Percentiles rank a stretch among this genome's conserved stretches.
These are phyloP conservation scores for Orius insidiosus DNA, from an alignment of 1,140 invertebrate species.

Conservation along the genomic window DNA sequence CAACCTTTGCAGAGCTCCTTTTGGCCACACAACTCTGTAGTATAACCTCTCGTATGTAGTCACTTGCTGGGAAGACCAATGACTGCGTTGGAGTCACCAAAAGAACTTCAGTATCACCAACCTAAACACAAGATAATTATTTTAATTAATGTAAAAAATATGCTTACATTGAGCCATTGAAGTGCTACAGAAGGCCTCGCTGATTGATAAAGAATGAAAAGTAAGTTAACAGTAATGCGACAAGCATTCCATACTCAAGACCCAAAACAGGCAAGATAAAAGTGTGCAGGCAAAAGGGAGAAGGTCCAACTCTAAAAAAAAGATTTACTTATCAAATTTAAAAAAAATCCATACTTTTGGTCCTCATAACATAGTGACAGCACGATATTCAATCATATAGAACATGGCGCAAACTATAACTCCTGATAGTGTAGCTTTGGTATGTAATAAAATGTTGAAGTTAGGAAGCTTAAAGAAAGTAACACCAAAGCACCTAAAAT, in stretches of 20 bases:
- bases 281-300: constrained; percentile 43
- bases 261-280: constrained; percentile 39
- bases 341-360: constrained; percentile 43
- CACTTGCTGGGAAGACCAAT: constrained; percentile 44
- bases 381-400: constrained; percentile 59
- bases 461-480: constrained; percentile 48
- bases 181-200: constrained; percentile 39
- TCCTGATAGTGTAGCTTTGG: constrained; percentile 59
- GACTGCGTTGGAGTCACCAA: constrained; percentile 40
- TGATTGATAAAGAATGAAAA: constrained; percentile 45
- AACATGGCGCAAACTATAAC: constrained; percentile 65
- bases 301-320: constrained; percentile 41
- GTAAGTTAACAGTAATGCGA: constrained; percentile 43
- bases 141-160: too few species aligned
- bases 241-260: constrained; percentile 55
- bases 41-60: constrained; percentile 36
- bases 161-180: constrained; percentile 25
- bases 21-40: constrained; percentile 17
- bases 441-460: constrained; percentile 55
- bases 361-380: constrained; percentile 57
- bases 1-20: constrained; percentile 24
- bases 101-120: constrained; percentile 22
- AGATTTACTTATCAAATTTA: not conserved
- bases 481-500: constrained; percentile 40
- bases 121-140: too few species aligned